Conservation (phyloP, 2,113 vertebrate species). For the Scartelaos histophorus region DNA sequence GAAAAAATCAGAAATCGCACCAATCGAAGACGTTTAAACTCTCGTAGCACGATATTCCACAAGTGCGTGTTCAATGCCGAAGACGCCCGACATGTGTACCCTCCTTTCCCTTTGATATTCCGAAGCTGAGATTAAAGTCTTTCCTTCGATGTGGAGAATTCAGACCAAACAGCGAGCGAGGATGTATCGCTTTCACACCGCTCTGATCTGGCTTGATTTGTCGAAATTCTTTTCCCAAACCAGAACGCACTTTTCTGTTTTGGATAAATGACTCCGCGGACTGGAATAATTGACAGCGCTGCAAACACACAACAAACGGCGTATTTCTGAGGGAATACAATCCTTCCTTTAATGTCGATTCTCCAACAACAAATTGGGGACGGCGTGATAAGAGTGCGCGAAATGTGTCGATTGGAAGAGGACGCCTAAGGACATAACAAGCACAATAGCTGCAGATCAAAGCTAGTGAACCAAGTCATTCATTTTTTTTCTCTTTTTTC, state of each 20-base stretch:
- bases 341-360: slow-evolving; percentile 30
- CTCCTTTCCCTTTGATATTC: slow-evolving; percentile 43
- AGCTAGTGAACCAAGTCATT: background rate
- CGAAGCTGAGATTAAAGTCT: slow-evolving; percentile 46
- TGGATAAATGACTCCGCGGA: slow-evolving; percentile 44
- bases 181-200: slow-evolving; percentile 14
- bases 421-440: slow-evolving; percentile 8
- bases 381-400: background rate
- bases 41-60: background rate
- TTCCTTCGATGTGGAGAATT: slow-evolving; percentile 32
- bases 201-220: slow-evolving; percentile 57
- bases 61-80: slow-evolving; percentile 25
- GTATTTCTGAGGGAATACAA: slow-evolving; percentile 29
- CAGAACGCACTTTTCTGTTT: slow-evolving; percentile 25
- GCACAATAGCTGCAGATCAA: background rate
- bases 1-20: too few relatives aligned
- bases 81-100: slow-evolving; percentile 25
- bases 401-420: background rate
- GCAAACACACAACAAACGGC: slow-evolving; percentile 1
- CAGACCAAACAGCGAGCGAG: slow-evolving; percentile 17
- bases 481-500: background rate
- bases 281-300: slow-evolving; percentile 42
- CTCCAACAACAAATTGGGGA: slow-evolving; percentile 1
- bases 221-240: slow-evolving; percentile 39
- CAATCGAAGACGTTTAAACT: too few relatives aligned